Evolutionary conservation across 2,888 invertebrate genomes (phyloP).

Genomic region (Boloria selene): DNA sequence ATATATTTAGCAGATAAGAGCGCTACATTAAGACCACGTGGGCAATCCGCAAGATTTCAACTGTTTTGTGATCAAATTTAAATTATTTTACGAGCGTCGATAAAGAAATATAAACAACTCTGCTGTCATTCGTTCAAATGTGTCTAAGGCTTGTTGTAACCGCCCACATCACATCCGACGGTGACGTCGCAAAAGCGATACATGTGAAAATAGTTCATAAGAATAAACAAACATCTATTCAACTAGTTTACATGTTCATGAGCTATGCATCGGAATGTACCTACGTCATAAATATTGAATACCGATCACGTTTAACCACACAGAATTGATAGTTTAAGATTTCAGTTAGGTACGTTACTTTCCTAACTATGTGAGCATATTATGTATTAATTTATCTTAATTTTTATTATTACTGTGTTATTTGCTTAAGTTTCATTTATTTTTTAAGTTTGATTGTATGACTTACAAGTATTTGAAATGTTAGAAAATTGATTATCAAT

Average conservation of each 20-base stretch:
- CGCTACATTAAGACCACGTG: background rate
- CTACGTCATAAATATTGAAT: constrained; percentile 44
- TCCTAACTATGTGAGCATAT: constrained; percentile 27
- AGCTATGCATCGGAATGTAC: constrained; percentile 38
- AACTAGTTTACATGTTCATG: constrained; percentile 44
- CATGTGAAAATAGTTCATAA: constrained; percentile 60
- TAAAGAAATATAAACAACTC: constrained; percentile 7
- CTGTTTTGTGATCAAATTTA: constrained; percentile 1
- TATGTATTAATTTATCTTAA: constrained; percentile 5
- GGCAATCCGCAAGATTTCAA: constrained; percentile 11
- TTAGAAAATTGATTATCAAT: no score
- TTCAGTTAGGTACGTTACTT: constrained; percentile 26
- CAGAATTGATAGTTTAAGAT: constrained; percentile 31
- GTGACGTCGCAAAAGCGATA: constrained; percentile 62
- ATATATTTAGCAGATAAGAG: constrained; percentile 19
- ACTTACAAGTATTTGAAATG: background rate
- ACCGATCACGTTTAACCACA: constrained; percentile 39
- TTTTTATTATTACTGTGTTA: background rate
- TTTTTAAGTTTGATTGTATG: constrained; percentile 6
- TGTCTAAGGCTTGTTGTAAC: constrained; percentile 39
- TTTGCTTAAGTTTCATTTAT: background rate
- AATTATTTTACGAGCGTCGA: constrained; percentile 4
- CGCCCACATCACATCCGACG: constrained; percentile 46
- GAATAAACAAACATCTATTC: constrained; percentile 58
- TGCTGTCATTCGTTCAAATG: constrained; percentile 21